phyloP scores from a whole-genome alignment of 2,888 invertebrate species.

The Mycalesis mineus region DNA sequence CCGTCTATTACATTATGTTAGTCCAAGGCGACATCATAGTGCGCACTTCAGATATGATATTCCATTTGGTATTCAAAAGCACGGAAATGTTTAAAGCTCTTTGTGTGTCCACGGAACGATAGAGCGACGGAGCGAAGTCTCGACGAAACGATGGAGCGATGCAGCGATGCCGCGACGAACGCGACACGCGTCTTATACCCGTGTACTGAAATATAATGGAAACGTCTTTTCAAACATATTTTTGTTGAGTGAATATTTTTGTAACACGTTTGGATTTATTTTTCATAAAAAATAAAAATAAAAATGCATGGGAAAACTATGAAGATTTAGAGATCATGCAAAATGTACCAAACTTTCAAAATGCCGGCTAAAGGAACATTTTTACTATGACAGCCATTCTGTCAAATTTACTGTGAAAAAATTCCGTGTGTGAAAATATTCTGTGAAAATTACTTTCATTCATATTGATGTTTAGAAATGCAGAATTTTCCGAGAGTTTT shows the following conservation, averaged over 20 bases:
- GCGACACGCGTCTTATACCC: background rate
- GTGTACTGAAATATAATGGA: background rate
- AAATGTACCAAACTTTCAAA: too few relatives aligned
- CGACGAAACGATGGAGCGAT: background rate
- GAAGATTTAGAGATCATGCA: too few relatives aligned
- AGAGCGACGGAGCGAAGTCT: background rate
- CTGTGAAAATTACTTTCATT: too few relatives aligned
- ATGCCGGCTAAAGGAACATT: too few relatives aligned
- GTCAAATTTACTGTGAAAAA: too few relatives aligned
- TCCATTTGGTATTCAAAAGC: background rate
- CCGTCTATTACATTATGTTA: background rate
- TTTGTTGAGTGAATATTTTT: background rate
- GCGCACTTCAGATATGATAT: background rate
- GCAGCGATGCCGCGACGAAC: background rate
- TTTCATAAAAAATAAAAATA: too few relatives aligned
- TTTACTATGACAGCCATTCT: too few relatives aligned
- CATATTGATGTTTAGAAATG: too few relatives aligned
- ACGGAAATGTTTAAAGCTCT: background rate
- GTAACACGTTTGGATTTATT: background rate
- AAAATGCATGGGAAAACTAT: too few relatives aligned
- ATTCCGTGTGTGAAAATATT: too few relatives aligned
- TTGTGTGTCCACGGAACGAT: background rate
- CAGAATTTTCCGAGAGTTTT: too few relatives aligned
- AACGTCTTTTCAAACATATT: background rate
- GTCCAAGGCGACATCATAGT: background rate